Evolutionary conservation across 2,113 vertebrate species (phyloP).

Genomic region (Spheniscus mendiculus): DNA sequence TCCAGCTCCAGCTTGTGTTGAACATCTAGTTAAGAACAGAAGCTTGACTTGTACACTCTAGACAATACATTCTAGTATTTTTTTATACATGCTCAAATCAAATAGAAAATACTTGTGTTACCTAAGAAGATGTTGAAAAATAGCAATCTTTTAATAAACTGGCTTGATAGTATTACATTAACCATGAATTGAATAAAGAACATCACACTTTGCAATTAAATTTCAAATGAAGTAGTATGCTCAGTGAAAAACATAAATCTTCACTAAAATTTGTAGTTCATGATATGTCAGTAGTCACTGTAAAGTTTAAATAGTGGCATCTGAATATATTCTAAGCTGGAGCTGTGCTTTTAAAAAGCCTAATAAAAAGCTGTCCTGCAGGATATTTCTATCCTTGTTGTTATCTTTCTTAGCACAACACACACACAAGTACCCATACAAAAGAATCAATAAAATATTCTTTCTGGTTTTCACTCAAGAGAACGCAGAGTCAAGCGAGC

Average conservation of each 20-base stretch:
- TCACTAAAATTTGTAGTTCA: not conserved
- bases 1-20: not conserved
- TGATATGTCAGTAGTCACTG: not conserved
- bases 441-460: not conserved
- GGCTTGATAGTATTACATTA: not conserved
- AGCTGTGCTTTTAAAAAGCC: not conserved
- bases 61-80: not conserved
- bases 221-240: not conserved
- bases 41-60: not conserved
- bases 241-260: not conserved
- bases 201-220: not conserved
- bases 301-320: not conserved
- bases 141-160: not conserved
- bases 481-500: not conserved
- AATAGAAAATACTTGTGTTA: not conserved
- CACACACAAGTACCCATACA: rapidly evolving
- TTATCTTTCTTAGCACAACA: not conserved
- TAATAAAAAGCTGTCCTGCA: not conserved
- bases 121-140: not conserved
- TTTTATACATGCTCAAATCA: not conserved
- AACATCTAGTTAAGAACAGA: not conserved
- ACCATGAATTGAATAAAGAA: not conserved
- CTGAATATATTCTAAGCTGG: not conserved
- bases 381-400: not conserved
- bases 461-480: not conserved